Conservation (phyloP, 2,888 invertebrate genomes). For the Rhodophaea formosa region DNA sequence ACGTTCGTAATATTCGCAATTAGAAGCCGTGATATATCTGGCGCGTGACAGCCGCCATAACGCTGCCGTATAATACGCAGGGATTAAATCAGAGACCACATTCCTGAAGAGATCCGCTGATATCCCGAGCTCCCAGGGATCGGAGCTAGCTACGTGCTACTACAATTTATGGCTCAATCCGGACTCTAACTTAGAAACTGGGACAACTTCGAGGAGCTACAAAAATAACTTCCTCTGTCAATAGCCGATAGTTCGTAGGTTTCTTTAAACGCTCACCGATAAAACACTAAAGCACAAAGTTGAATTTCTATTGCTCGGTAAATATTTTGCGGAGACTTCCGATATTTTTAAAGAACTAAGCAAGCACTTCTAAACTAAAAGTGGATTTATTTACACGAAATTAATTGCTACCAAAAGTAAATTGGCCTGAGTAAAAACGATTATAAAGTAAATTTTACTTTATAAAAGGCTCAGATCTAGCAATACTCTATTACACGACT, state of each 20-base stretch:
- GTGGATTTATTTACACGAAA: neutral
- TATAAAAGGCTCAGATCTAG: too few relatives aligned
- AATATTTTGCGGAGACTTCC: neutral
- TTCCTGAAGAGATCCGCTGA: conserved; percentile 49
- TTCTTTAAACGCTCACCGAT: conserved; percentile 27
- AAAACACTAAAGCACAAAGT: conserved; percentile 11
- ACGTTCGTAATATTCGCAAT: conserved; percentile 51
- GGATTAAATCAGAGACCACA: conserved; percentile 54
- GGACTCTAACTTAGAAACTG: conserved; percentile 45
- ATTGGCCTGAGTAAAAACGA: too few relatives aligned
- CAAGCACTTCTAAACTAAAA: neutral
- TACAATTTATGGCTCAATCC: conserved; percentile 47
- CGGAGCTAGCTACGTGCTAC: conserved; percentile 35
- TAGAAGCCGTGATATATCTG: conserved; percentile 52
- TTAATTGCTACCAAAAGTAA: neutral
- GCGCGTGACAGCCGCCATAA: conserved; percentile 44
- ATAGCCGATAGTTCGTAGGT: conserved; percentile 14
- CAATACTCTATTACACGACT: too few relatives aligned
- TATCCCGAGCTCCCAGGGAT: conserved; percentile 29
- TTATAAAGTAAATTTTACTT: too few relatives aligned
- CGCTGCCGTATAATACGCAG: conserved; percentile 40
- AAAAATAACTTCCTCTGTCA: conserved; percentile 34
- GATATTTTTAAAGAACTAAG: neutral
- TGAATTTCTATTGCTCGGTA: conserved; percentile 1
- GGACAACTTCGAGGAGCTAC: conserved; percentile 44